Base-by-base conservation (phyloP, 2,113 vertebrate genomes). In the Marmota monax region DNA sequence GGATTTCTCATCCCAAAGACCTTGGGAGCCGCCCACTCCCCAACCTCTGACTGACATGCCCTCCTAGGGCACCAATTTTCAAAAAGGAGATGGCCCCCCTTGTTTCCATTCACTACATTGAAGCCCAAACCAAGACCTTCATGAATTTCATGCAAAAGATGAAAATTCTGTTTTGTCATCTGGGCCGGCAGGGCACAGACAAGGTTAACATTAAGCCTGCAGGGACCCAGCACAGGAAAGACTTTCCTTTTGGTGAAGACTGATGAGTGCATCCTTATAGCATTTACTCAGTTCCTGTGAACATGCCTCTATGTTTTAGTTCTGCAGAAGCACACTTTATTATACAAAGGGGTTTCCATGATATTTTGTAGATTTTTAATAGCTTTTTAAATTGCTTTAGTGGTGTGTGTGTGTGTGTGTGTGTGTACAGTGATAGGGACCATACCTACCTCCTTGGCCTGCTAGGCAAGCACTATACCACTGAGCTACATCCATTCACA, bases 351-450 rank as follows among this genome's bases (percentile, higher is more conserved):
- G 16, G 4, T 4, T 9, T 32, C 79, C 20, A 90, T 69, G 23
- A 48, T 69, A 61, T 72, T 72, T 72, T 72, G 39, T 61, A 78
- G 17, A 20, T 25, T 70, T 48, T 67, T 80, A 18, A 48, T 42
- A 88, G 69, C 74, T 74, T 84, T 92, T 80, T 6, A 58, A 95
- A 27, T 77, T 77, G 72, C 32, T 94, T 88, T 79, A n/a, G 48
- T 8, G 8, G 67, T 91, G 14, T 34, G 67, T 69, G 65, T 69
- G 32, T 45, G 45, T 45, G 45, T n/a, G n/a, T 45, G 45, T 1
- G 45, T 45, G 45, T 45, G 45, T 45, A 9, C 45, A 45, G 45
- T 45, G 45, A 1, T 0, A 45, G 45, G 45, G 45, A 45, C 45
- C 8, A 45, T 0, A 45, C 7, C 45, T 45, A 45, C 45, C 45